Conservation (phyloP, 2,888 invertebrate genomes). For the Cheilosia vernalis region DNA sequence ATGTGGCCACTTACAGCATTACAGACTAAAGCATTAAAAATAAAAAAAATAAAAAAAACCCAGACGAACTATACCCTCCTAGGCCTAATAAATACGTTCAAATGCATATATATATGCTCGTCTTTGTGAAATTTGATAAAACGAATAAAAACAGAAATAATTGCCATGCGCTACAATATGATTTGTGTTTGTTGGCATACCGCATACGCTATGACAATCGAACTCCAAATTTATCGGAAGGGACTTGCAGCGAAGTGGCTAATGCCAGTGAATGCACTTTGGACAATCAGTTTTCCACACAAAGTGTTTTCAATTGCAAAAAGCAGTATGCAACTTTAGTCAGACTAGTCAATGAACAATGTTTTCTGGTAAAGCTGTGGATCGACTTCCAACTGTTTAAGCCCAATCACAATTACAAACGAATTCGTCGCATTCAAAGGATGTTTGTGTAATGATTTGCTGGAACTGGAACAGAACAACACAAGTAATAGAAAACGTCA, state of each 20-base stretch:
- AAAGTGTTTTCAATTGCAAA: too few relatives aligned
- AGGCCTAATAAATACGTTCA: neutral
- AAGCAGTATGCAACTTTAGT: too few relatives aligned
- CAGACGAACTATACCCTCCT: constrained; percentile 9
- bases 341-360: too few relatives aligned
- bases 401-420: too few relatives aligned
- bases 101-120: neutral
- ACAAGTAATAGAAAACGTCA: too few relatives aligned
- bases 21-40: neutral
- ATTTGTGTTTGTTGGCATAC: neutral
- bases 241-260: neutral
- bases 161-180: neutral
- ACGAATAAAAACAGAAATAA: neutral
- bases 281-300: too few relatives aligned
- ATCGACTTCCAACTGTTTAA: too few relatives aligned
- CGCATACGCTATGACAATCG: neutral
- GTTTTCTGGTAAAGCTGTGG: too few relatives aligned
- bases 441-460: too few relatives aligned
- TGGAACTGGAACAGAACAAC: too few relatives aligned
- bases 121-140: neutral
- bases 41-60: constrained; percentile 5
- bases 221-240: neutral
- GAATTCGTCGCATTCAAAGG: too few relatives aligned
- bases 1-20: constrained; percentile 50
- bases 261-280: neutral